A percentile compares a stretch with the other conserved stretches of the same genome.
phyloP scores from a whole-genome alignment of 2,797 vertebrate species.

The Tympanoctomys barrerae region DNA sequence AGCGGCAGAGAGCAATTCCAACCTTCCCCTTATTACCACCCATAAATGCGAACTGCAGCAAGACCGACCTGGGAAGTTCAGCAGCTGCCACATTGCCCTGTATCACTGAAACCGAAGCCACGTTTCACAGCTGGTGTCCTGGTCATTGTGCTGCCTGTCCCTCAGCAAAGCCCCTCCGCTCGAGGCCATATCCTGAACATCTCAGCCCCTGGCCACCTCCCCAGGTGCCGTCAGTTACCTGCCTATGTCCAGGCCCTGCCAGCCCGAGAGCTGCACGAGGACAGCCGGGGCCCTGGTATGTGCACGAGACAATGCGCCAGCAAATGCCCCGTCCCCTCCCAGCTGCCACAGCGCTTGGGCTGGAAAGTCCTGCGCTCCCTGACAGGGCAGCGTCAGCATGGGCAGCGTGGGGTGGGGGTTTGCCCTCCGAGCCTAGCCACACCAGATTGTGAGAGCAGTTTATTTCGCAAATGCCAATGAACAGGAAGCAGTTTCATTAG shows the following conservation, averaged over 20 bases:
- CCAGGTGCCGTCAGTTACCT: background rate
- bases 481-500: constrained; percentile 66
- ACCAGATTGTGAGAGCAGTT: constrained; percentile 33
- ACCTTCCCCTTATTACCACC: constrained; percentile 82
- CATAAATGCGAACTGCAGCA: constrained; percentile 76
- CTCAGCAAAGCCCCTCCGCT: background rate
- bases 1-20: constrained; percentile 81
- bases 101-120: constrained; percentile 61
- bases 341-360: background rate
- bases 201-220: background rate
- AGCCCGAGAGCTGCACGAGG: background rate
- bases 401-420: background rate
- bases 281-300: background rate
- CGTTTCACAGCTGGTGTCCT: constrained; percentile 52
- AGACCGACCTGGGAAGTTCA: constrained; percentile 72
- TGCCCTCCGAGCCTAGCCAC: background rate
- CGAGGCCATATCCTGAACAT: background rate
- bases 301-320: background rate
- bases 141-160: constrained; percentile 65
- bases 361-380: background rate
- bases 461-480: constrained; percentile 66
- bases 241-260: background rate
- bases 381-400: background rate
- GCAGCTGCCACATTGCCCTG: constrained; percentile 57
- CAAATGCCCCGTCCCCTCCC: background rate